Evolutionary conservation across 2,113 vertebrate genomes (phyloP).

Genomic region (Sisor rabdophorus): DNA sequence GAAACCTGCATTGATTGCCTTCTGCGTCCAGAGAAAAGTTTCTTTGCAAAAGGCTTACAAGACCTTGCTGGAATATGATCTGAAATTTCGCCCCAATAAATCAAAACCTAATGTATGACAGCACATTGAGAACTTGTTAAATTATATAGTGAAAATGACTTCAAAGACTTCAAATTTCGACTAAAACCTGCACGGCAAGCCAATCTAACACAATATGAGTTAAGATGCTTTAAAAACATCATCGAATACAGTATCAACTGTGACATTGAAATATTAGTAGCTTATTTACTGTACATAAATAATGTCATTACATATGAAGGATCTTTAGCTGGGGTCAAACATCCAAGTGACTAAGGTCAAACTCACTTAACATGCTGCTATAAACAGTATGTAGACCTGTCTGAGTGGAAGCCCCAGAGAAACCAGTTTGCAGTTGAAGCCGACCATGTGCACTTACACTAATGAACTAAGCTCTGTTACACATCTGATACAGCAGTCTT

Average conservation of each 20-base stretch:
- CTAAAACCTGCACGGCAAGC: not conserved
- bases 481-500: slow-evolving; percentile 28
- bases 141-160: not conserved
- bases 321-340: not conserved
- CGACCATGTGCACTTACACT: slow-evolving; percentile 26
- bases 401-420: slow-evolving; percentile 12
- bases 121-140: not conserved
- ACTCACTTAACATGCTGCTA: not conserved
- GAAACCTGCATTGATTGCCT: not conserved
- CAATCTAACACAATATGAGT: not conserved
- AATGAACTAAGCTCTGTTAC: slow-evolving; percentile 37
- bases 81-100: not conserved
- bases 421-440: slow-evolving; percentile 7
- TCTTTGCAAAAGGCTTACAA: not conserved
- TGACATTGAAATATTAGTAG: not conserved
- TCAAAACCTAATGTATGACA: not conserved
- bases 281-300: not conserved
- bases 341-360: not conserved
- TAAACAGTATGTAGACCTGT: not conserved
- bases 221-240: not conserved
- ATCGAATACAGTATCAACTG: not conserved
- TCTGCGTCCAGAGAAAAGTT: not conserved
- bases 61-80: not conserved
- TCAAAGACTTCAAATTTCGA: not conserved
- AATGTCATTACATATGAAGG: not conserved